Base-by-base conservation (phyloP, 1,140 invertebrate genomes). In the Micrasema minimum region DNA sequence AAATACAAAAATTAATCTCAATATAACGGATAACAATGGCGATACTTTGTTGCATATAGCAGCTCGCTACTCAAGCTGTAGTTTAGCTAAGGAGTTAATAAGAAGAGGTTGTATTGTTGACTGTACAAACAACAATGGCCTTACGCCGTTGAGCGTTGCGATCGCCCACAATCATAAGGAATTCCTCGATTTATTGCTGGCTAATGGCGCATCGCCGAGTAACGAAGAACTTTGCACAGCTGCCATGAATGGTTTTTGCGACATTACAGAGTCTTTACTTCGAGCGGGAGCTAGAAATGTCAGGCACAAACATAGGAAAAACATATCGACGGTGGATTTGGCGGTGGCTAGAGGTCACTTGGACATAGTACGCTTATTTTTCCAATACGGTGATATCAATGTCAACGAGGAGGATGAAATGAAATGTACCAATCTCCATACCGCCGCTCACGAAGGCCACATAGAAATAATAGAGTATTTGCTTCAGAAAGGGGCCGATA, bases 151-250 rank as follows among this genome's bases (percentile, higher is more conserved):
- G 37, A 11, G 7, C 7, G 12, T 20, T 4, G 55, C 55, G 0
- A 14, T 38, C n/a, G 14, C n/a, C 18, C 16, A 9, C 11, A 14
- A 14, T 1, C 37, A 38, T 20, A 38, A 38, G 37, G 31, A 38
- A 18, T 59, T 38, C 16, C 26, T 59, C 2, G 31, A 59, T 18
- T 16, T 59, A 16, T 41, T 59, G 18, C 38, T 59, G 35, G 31
- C 16, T n/a, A 59, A 38, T 11, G 37, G 18, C 16, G 55, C 55
- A 16, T 37, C 14, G 18, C 20, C 9, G 10, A 38, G 11, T 59
- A 9, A 23, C 16, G 50, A 26, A 6, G 16, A 23, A 12, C 37
- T 59, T 5, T 22, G 37, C 20, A 14, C 10, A 9, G 55, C 55
- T 6, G 22, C 37, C 35, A 18, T 14, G 20, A 12, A 14, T 11